Evolutionary conservation across 2,113 vertebrate genomes (phyloP).

Genomic region (Anguilla japonica): DNA sequence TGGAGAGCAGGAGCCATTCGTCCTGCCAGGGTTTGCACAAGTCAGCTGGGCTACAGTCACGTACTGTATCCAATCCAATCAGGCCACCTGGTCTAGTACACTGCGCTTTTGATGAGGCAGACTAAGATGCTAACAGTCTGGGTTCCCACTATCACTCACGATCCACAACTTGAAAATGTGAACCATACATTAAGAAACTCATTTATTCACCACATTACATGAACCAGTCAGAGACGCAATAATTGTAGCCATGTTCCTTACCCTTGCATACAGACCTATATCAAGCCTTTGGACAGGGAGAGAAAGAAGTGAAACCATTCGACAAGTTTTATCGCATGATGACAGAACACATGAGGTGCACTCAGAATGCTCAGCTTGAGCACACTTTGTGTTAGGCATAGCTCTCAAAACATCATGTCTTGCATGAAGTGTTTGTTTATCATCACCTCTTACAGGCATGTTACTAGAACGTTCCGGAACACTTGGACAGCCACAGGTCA

Average conservation of each 20-base stretch:
- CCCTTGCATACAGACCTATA: background rate
- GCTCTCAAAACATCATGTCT: slow-evolving; percentile 12
- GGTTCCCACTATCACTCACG: no score
- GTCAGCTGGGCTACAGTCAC: background rate
- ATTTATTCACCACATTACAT: background rate
- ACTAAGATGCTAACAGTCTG: no score
- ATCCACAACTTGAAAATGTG: background rate
- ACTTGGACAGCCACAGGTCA: slow-evolving; percentile 17
- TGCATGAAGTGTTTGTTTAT: no score
- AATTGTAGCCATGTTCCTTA: background rate
- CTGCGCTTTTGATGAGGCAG: background rate
- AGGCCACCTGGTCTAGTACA: background rate
- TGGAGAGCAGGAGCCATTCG: background rate
- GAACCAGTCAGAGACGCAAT: background rate
- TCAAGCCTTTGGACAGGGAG: background rate
- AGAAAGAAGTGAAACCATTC: background rate
- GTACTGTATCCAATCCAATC: background rate
- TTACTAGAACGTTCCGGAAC: background rate
- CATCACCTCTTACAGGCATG: no score
- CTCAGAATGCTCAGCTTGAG: background rate
- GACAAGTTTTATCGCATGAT: background rate
- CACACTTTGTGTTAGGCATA: background rate
- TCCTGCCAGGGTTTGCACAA: background rate
- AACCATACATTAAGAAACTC: background rate
- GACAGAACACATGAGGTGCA: background rate